Evolutionary conservation across 2,888 invertebrate genomes (phyloP), one percentile per base, ranked within the genome.

Genomic region (Macaria liturata): DNA sequence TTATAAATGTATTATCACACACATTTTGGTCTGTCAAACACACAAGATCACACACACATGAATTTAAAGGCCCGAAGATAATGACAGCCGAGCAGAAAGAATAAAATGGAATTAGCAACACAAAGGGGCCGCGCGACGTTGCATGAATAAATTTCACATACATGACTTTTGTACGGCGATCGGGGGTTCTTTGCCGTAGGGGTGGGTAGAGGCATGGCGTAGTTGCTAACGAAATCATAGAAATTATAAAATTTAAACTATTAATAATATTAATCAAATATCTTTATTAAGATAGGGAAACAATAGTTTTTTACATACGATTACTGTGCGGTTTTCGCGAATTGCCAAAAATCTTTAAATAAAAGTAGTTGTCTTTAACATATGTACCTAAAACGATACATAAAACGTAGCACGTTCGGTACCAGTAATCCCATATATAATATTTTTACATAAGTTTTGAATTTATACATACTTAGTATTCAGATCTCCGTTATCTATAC

Each of bases 51-150:
- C 55, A 20, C 32, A 30, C n/a, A 8, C 46, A 48, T 43, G 49
- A 52, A 45, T 54, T 46, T 54, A 59, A 63, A 48, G 20, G 37
- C 8, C 6, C 30, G 51, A 59, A 56, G 62, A 62, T 66, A 64
- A 67, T 67, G 67, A 62, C 63, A 61, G 59, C 66, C 67, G 72
- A 74, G 76, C 66, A 73, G 76, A 77, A 78, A 80, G 72, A 83
- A 82, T 83, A 79, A 81, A 83, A 84, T 79, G 74, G 72, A 78
- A 86, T 85, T 84, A 85, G 80, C 82, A 82, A 83, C 78, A 83
- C 81, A 85, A 85, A 83, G 81, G 74, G 72, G 66, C 59, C 61
- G 49, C 53, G 61, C 76, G 74, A 80, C 79, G 77, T 58, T 73
- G 75, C 69, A 67, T 69, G 83, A 82, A 83, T 83, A 84, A 78